A percentile compares a stretch with the other conserved stretches of the same genome.
Conservation (phyloP, 2,113 vertebrate genomes). For the Callipepla squamata region DNA sequence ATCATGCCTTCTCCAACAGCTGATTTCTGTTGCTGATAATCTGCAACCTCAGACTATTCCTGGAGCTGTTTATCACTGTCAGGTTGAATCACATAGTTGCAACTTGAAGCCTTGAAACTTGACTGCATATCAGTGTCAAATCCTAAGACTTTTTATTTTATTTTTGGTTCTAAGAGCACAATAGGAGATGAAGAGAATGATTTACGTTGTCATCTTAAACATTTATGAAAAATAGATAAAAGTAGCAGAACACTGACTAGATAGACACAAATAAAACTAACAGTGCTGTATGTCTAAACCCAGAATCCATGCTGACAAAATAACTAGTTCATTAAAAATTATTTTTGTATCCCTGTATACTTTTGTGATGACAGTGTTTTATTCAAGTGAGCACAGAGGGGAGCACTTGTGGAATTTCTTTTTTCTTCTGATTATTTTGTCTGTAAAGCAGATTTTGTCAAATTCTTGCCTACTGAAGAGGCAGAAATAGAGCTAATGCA, state of each 20-base stretch:
- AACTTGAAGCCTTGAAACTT: not conserved
- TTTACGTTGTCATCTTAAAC: slow-evolving; percentile 21
- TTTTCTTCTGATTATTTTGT: slow-evolving; percentile 34
- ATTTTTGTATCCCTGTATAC: slow-evolving; percentile 14
- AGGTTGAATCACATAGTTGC: not conserved
- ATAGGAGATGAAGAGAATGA: not conserved
- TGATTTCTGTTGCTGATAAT: not conserved
- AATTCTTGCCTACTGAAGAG: slow-evolving; percentile 23
- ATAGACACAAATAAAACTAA: slow-evolving; percentile 14
- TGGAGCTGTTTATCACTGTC: not conserved
- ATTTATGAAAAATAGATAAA: slow-evolving; percentile 21
- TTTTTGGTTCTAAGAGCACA: slow-evolving; percentile 25
- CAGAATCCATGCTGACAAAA: slow-evolving; percentile 18
- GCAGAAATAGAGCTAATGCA: not conserved
- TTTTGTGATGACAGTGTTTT: slow-evolving; percentile 25
- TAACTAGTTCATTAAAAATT: slow-evolving; percentile 53
- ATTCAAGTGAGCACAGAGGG: slow-evolving; percentile 46
- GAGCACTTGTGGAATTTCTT: not conserved
- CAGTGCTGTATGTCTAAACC: not conserved
- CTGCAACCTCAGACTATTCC: not conserved
- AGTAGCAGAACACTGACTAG: slow-evolving; percentile 8
- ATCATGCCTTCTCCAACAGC: not conserved
- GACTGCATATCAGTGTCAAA: slow-evolving; percentile 33
- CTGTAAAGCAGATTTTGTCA: slow-evolving; percentile 20
- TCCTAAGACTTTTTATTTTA: not conserved